phyloP scores from a whole-genome alignment of 1,140 invertebrate species.

The Asbolus verrucosus region DNA sequence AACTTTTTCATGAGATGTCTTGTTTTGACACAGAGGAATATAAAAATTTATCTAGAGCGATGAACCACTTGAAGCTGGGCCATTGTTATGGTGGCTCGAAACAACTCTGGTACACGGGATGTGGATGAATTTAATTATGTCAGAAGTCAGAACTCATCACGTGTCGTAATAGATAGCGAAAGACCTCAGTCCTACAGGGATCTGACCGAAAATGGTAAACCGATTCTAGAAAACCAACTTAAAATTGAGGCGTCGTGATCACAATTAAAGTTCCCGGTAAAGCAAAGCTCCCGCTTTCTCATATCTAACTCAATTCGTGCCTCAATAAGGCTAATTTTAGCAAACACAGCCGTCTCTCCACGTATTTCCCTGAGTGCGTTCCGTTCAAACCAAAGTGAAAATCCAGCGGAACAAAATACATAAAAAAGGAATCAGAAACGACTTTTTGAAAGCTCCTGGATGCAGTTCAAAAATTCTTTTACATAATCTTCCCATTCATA shows the following conservation, averaged over 20 bases:
- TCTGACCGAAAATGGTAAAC: not conserved
- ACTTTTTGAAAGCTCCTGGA: not conserved
- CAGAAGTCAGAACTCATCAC: too few species aligned
- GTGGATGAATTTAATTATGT: too few species aligned
- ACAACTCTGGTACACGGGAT: too few species aligned
- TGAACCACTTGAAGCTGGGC: too few species aligned
- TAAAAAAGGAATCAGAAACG: not conserved
- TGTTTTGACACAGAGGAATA: too few species aligned
- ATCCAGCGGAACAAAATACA: not conserved
- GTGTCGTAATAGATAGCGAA: too few species aligned
- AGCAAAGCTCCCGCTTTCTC: conserved; percentile 10
- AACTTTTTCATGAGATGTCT: too few species aligned
- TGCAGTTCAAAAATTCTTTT: conserved; percentile 8
- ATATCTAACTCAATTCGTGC: conserved; percentile 11
- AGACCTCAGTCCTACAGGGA: too few species aligned
- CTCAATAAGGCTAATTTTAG: conserved; percentile 21
- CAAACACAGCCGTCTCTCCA: not conserved
- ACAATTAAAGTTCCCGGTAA: not conserved
- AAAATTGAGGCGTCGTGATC: not conserved
- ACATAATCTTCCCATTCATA: not conserved
- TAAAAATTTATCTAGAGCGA: too few species aligned
- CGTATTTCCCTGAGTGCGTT: not conserved
- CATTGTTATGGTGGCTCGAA: too few species aligned
- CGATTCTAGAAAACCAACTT: not conserved
- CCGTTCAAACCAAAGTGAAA: conserved; percentile 10